Percentiles rank a stretch among this genome's conserved stretches.
Conservation (phyloP, 1,140 invertebrate species). For the Mesaphorura yosii region DNA sequence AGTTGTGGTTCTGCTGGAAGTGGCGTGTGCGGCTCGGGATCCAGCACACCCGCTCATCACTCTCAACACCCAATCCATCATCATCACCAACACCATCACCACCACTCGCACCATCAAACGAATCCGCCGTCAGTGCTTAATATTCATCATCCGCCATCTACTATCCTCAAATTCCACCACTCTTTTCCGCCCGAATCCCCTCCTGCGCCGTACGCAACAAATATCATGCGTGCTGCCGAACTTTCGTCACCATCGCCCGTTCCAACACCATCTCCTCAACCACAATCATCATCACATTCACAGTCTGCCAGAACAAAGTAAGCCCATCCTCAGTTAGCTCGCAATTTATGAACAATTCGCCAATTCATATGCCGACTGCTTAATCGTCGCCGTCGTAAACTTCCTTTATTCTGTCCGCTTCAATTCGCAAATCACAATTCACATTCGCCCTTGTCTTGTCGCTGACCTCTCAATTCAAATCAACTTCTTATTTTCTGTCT, state of each 20-base stretch:
- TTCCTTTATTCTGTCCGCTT: neutral
- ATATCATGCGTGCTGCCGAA: constrained; percentile 12
- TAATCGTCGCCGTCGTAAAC: neutral
- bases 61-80: neutral
- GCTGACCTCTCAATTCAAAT: too few species aligned
- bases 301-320: constrained; percentile 20
- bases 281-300: too few species aligned
- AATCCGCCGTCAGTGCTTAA: too few species aligned
- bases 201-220: too few species aligned
- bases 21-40: neutral
- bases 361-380: too few species aligned
- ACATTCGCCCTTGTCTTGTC: too few species aligned
- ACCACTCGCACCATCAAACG: neutral
- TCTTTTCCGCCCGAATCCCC: constrained; percentile 67
- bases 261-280: constrained; percentile 23
- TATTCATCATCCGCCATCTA: constrained; percentile 8
- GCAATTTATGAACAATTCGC: too few species aligned
- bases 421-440: too few species aligned
- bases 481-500: too few species aligned
- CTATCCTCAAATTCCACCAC: constrained; percentile 69
- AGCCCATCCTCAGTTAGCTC: neutral
- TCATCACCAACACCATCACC: neutral
- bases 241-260: constrained; percentile 10
- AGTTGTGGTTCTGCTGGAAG: too few species aligned
- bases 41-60: neutral